Evolutionary conservation across 2,113 vertebrate genomes (phyloP).

Genomic region (Halichoeres trimaculatus): DNA sequence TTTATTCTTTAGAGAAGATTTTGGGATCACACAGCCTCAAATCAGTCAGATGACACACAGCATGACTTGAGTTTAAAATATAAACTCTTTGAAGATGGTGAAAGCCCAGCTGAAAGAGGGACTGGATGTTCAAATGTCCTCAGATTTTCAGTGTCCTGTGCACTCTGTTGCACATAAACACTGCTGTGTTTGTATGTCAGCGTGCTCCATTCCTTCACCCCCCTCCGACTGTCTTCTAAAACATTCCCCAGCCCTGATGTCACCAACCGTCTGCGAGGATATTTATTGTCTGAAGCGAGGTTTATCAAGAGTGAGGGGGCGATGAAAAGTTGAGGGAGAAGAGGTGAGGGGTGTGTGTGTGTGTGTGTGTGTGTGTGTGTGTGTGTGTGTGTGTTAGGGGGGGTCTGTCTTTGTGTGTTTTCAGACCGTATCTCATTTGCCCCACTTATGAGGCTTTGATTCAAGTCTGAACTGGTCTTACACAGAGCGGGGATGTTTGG

Average conservation of each 20-base stretch:
- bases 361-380: slow-evolving; percentile 58
- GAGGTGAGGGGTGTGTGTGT: background rate
- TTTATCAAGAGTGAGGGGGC: slow-evolving; percentile 57
- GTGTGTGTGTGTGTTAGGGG: no score
- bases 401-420: slow-evolving; percentile 44
- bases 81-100: background rate
- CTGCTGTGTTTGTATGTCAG: background rate
- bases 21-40: background rate
- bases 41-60: slow-evolving; percentile 15
- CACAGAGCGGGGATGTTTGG: slow-evolving; percentile 6
- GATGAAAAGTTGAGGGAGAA: slow-evolving; percentile 18
- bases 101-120: background rate
- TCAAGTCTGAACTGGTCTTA: slow-evolving; percentile 70
- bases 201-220: background rate
- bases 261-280: slow-evolving; percentile 58
- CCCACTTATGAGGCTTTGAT: slow-evolving; percentile 40
- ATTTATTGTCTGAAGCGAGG: slow-evolving; percentile 73
- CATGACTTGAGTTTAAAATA: slow-evolving; percentile 11
- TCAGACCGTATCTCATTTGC: slow-evolving; percentile 62
- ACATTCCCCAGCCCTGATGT: slow-evolving; percentile 74
- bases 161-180: background rate
- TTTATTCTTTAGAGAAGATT: background rate
- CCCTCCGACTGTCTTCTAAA: slow-evolving; percentile 26
- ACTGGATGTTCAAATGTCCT: background rate
- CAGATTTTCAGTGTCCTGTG: background rate